phyloP scores from a whole-genome alignment of 2,797 vertebrate species.

The Anableps anableps region DNA sequence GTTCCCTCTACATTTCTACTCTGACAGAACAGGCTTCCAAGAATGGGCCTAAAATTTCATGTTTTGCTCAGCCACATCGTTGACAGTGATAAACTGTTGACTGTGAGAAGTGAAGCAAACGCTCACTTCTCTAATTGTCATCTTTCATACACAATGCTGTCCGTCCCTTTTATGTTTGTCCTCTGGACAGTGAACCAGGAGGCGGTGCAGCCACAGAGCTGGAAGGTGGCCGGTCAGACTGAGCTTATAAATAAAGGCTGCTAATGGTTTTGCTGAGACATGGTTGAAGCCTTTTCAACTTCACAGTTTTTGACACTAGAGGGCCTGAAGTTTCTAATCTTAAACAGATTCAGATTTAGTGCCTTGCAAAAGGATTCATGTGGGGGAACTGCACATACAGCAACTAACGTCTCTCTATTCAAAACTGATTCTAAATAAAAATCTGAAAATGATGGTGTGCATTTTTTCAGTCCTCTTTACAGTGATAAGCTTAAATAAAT shows the following conservation, averaged over 20 bases:
- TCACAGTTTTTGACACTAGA: slow-evolving; percentile 35
- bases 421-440: too few relatives aligned
- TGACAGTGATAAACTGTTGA: slow-evolving; percentile 45
- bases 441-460: neutral
- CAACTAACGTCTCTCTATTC: neutral
- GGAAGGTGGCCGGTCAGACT: slow-evolving; percentile 41
- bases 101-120: slow-evolving; percentile 48
- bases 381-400: neutral
- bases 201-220: slow-evolving; percentile 35
- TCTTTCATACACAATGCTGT: slow-evolving; percentile 33
- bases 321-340: slow-evolving; percentile 42
- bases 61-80: slow-evolving; percentile 38
- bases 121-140: slow-evolving; percentile 45
- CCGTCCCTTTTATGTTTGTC: slow-evolving; percentile 44
- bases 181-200: slow-evolving; percentile 49
- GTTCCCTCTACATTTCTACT: slow-evolving; percentile 9
- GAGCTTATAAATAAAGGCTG: slow-evolving; percentile 44
- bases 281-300: slow-evolving; percentile 40
- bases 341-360: slow-evolving; percentile 34
- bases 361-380: neutral
- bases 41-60: slow-evolving; percentile 12
- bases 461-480: neutral
- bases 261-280: slow-evolving; percentile 43
- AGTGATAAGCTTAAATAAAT: neutral
- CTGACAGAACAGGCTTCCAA: slow-evolving; percentile 21